Evolutionary conservation across 2,797 vertebrate genomes (phyloP), one percentile per base, ranked within the genome.

Genomic region (Nannoperca australis): DNA sequence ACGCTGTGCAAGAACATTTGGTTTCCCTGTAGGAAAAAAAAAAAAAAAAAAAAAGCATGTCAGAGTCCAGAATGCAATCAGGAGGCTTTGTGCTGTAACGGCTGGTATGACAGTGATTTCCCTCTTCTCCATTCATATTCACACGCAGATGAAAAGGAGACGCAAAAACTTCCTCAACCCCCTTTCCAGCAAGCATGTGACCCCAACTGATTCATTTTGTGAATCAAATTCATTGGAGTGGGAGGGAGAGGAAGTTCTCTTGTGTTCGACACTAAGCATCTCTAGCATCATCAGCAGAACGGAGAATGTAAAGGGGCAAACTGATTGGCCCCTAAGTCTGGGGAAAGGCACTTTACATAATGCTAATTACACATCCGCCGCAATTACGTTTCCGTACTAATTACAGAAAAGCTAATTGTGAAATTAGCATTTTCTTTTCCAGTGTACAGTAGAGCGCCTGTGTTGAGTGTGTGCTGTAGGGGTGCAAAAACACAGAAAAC

Each of bases 31-130:
- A 84, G 86, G 86, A 58, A 64, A 78, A 82, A 78, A 82, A 87
- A 84, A 88, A 88, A n/a, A n/a, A 82, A 85, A 82, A 78, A 82
- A 87, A 84, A 88, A 88, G 70, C 85, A 74, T 84, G 85, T 87
- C 84, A 89, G 91, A 87, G 92, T 94, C 93, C 91, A 94, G 85
- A 93, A 94, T 93, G 93, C 90, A 95, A 95, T 94, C 94, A 95
- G 87, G 87, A 88, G 86, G 88, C 92, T 93, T 94, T 94, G 93
- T 94, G 91, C 91, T 83, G 78, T 75, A 80, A 78, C 83, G 88
- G 89, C 89, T 92, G 90, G 34, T 78, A 86, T 89, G 85, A 94
- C 91, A 91, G 90, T 85, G 91, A 94, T 92, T 92, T 92, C 91
- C 90, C 89, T 91, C 89, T 88, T 84, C 85, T 73, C 84, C 89